Evolutionary conservation across 2,888 invertebrate genomes (phyloP).

Genomic region (Odontomyia ornata): DNA sequence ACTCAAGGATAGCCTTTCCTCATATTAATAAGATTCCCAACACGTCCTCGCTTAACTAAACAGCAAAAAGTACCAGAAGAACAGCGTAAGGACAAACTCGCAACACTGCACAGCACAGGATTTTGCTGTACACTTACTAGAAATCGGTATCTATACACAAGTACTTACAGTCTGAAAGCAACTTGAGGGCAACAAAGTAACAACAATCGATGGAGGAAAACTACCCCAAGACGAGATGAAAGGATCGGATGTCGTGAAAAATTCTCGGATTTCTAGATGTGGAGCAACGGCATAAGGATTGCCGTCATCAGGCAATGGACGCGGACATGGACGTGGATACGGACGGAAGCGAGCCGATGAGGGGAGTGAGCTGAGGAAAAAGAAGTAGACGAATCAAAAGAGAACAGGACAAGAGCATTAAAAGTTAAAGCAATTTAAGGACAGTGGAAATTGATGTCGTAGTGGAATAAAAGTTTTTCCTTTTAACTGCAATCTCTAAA

Average conservation of each 20-base stretch:
- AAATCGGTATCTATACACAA: not conserved
- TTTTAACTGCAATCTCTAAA: conserved; percentile 19
- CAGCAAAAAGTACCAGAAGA: conserved; percentile 5
- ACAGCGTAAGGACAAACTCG: not conserved
- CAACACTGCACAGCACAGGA: not conserved
- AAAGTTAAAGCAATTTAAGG: conserved; percentile 37
- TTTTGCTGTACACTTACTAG: not conserved
- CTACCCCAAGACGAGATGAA: not conserved
- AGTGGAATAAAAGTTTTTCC: conserved; percentile 30
- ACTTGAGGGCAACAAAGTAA: conserved; percentile 20
- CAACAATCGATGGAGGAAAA: conserved; percentile 3
- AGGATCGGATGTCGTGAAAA: conserved; percentile 24
- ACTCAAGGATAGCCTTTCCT: conserved; percentile 24
- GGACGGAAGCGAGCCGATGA: not conserved
- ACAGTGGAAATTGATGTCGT: conserved; percentile 35
- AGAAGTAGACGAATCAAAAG: conserved; percentile 3
- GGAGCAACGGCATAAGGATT: not conserved
- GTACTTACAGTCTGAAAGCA: not conserved
- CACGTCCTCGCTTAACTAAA: conserved; percentile 40
- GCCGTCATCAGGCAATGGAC: not conserved
- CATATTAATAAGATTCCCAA: conserved; percentile 45
- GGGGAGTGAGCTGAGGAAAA: not conserved
- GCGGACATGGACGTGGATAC: not conserved
- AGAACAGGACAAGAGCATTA: conserved; percentile 30
- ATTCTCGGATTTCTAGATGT: conserved; percentile 9